Evolutionary conservation across 30 jellyfish, hydroid and myxozoan species (phyloP).

Genomic region (Clytia hemisphaerica): DNA sequence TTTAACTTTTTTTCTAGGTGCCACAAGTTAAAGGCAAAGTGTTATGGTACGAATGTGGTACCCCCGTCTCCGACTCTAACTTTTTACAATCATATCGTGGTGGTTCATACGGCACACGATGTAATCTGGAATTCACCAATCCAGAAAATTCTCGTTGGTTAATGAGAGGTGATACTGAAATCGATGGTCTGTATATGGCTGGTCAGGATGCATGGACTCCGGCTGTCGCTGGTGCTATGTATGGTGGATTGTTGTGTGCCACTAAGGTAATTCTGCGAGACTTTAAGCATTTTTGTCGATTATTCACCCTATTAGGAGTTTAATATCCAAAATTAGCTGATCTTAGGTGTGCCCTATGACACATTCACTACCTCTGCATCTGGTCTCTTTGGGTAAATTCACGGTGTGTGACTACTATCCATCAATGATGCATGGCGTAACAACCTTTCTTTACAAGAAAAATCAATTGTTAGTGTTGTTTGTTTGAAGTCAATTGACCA

Average conservation of each 20-base stretch:
- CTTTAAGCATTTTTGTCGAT: too few species aligned
- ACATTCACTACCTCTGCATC: too few species aligned
- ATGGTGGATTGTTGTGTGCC: constrained; percentile 78
- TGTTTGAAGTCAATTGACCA: too few species aligned
- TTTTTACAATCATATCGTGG: constrained; percentile 68
- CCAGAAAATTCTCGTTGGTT: constrained; percentile 69
- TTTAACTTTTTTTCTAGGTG: constrained; percentile 36
- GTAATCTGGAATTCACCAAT: constrained; percentile 66
- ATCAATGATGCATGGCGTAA: too few species aligned
- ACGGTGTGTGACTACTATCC: too few species aligned
- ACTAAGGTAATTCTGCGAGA: constrained; percentile 53
- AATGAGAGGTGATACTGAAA: constrained; percentile 85
- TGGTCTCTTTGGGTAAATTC: too few species aligned
- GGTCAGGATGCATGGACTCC: constrained; percentile 98
- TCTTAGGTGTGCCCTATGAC: too few species aligned
- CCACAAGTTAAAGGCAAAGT: constrained; percentile 88
- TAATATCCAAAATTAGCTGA: too few species aligned
- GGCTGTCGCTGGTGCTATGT: constrained; percentile 94
- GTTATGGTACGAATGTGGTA: constrained; percentile 84
- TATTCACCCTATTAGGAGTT: too few species aligned
- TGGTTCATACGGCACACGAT: constrained; percentile 87
- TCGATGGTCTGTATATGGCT: constrained; percentile 57
- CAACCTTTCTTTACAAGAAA: not conserved
- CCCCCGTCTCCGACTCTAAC: constrained; percentile 77
- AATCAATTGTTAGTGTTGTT: not conserved